Base-by-base conservation (phyloP, 2,113 vertebrate species). In the Leptosomus discolor region DNA sequence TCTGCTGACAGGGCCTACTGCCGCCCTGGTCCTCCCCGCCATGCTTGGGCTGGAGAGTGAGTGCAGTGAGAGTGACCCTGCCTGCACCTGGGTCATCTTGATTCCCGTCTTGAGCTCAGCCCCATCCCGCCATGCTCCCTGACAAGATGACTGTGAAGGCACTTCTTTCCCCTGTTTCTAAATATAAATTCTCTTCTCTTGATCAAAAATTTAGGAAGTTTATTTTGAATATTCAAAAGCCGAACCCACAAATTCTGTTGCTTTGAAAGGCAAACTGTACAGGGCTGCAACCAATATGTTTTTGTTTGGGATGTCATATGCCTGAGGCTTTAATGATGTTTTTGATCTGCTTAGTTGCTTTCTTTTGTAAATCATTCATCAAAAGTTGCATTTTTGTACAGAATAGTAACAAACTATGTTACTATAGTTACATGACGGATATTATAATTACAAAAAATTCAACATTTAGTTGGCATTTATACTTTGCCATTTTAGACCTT, bases 21-120 rank as follows among this genome's bases (percentile, higher is more conserved):
- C 18, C 2, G 0, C 8, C 10, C 17, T 74, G 39, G 17, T 17
- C 76, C 30, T 90, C 17, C 30, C 51, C 2, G 2, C 15, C 4
- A 11, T 61, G 12, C 5, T 70, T 1, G 1, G 27, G 8, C 34
- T 61, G 22, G 32, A 58, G 14, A 21, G 7, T 21, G 24, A 63
- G n/a, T 20, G 4, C 30, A 46, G 45, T 46, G 45, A 85, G 20
- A 3, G 26, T n/a, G n/a, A n/a, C 17, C 8, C 29, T 32, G 26
- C 17, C 16, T 34, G 21, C 1, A 0, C 26, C 18, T 34, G 7
- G 6, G 16, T 58, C 39, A 51, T 32, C 6, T 23, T 0, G 1
- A 34, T 20, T 64, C 37, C 8, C 16, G n/a, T 37, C 24, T 26
- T 70, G 74, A 48, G 15, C 8, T 92, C 34, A 48, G 14, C 8